Evolutionary conservation across 2,888 invertebrate species (phyloP).

Genomic region (Tortricodes alternella): DNA sequence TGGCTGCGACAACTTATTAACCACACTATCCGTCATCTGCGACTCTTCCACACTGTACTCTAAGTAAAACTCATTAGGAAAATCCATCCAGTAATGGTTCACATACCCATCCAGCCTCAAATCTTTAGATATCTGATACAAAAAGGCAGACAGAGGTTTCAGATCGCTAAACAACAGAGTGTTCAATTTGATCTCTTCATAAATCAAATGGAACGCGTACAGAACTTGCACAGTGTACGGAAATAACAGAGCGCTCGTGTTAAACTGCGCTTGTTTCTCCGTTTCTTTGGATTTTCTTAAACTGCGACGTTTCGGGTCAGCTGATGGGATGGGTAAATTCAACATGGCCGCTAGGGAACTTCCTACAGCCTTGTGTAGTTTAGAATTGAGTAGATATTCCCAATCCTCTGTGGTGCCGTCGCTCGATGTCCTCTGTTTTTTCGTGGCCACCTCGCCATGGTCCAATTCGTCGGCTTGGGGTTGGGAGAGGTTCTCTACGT

Average conservation of each 20-base stretch:
- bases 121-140: constrained; percentile 90
- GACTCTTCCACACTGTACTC: constrained; percentile 62
- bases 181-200: constrained; percentile 95
- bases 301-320: constrained; percentile 34
- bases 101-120: constrained; percentile 87
- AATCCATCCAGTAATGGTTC: constrained; percentile 93
- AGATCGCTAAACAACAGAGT: constrained; percentile 86
- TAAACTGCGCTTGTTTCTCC: constrained; percentile 75
- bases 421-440: constrained; percentile 91
- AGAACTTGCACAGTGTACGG: constrained; percentile 88
- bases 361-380: constrained; percentile 79
- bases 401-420: constrained; percentile 92
- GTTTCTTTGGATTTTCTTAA: constrained; percentile 38
- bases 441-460: constrained; percentile 82
- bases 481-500: constrained; percentile 83
- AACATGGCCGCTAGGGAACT: constrained; percentile 69
- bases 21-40: constrained; percentile 81
- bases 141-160: constrained; percentile 85
- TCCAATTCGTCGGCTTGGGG: constrained; percentile 63
- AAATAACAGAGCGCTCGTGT: constrained; percentile 86
- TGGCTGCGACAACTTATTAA: constrained; percentile 84
- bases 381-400: constrained; percentile 85
- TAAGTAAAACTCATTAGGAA: constrained; percentile 84
- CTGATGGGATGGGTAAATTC: constrained; percentile 50
- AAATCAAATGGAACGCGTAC: constrained; percentile 92